Percentiles rank a stretch among this genome's conserved stretches.
phyloP scores from a whole-genome alignment of 2,888 invertebrate species.

The Pimpla rufipes region DNA sequence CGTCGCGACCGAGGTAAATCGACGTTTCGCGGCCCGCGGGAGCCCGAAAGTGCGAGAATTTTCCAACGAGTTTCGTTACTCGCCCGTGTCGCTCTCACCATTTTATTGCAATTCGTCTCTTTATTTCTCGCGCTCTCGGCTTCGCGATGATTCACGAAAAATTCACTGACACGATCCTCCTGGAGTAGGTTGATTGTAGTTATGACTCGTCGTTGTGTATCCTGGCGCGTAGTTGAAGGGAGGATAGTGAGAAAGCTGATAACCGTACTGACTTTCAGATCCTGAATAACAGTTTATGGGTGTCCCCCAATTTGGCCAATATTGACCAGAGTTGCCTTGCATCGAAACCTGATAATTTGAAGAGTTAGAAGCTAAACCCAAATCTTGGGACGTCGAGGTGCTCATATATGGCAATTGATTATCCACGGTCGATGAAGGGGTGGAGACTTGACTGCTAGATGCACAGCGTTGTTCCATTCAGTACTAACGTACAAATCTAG shows the following conservation, averaged over 20 bases:
- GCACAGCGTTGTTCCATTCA: no score
- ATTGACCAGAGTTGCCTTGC: slow-evolving; percentile 1
- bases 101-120: no score
- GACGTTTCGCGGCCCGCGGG: background rate
- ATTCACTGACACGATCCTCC: background rate
- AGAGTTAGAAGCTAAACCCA: background rate
- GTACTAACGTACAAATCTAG: no score
- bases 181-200: slow-evolving; percentile 7
- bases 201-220: background rate
- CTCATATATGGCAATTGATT: no score
- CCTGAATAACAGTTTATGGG: background rate
- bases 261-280: slow-evolving; percentile 1
- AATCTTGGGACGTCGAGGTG: no score
- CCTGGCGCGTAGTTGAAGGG: background rate
- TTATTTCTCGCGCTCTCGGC: no score
- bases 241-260: background rate
- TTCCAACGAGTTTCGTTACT: no score
- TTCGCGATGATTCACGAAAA: slow-evolving; percentile 1
- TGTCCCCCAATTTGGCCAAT: background rate
- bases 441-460: no score
- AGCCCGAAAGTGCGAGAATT: background rate
- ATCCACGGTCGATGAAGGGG: no score
- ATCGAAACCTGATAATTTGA: background rate
- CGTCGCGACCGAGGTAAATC: background rate
- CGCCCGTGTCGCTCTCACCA: no score